Conservation (phyloP, 2,888 invertebrate genomes). For the Drosophila multiciliata region DNA sequence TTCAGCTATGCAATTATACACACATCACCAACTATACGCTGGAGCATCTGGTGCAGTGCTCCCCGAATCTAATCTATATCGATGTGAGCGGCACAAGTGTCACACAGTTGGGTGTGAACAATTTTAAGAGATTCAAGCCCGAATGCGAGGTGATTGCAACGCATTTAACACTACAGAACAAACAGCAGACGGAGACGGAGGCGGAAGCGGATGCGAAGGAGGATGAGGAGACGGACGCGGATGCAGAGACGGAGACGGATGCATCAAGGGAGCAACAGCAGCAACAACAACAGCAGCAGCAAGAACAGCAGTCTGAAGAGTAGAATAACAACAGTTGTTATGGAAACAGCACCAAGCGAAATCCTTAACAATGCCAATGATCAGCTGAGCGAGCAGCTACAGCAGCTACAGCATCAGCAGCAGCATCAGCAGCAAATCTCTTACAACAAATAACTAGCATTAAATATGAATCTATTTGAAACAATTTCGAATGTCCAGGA, state of each 20-base stretch:
- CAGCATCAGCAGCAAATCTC: background rate
- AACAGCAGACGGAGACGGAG: slow-evolving; percentile 19
- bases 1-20: slow-evolving; percentile 87
- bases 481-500: slow-evolving; percentile 1
- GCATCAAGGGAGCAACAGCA: background rate
- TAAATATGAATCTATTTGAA: slow-evolving; percentile 8
- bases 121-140: slow-evolving; percentile 87
- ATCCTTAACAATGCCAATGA: slow-evolving; percentile 19
- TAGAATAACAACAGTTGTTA: background rate
- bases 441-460: background rate
- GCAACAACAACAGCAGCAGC: background rate
- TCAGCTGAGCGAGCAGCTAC: slow-evolving; percentile 8
- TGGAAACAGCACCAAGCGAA: background rate
- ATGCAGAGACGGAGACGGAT: background rate
- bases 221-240: background rate
- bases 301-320: background rate
- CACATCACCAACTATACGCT: slow-evolving; percentile 88
- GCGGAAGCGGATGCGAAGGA: slow-evolving; percentile 4
- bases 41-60: slow-evolving; percentile 87
- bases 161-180: slow-evolving; percentile 59
- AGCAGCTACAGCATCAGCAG: slow-evolving; percentile 14
- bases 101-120: slow-evolving; percentile 87
- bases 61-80: slow-evolving; percentile 87
- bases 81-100: slow-evolving; percentile 90
- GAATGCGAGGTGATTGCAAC: slow-evolving; percentile 86